Percentiles rank a stretch among this genome's conserved stretches.
Conservation (phyloP, 2,113 vertebrate genomes). For the Festucalex cinctus region DNA sequence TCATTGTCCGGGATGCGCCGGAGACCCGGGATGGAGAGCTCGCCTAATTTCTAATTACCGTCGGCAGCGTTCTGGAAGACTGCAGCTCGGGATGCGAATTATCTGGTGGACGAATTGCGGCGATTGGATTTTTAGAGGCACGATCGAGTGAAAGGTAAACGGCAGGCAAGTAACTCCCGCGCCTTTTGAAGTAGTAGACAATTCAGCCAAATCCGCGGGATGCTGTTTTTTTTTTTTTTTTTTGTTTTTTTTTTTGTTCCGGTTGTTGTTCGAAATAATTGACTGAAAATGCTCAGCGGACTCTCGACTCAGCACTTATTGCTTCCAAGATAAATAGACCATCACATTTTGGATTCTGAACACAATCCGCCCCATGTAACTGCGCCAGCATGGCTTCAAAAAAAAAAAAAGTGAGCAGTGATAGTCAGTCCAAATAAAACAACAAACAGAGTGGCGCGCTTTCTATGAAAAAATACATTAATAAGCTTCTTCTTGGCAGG, state of each 20-base stretch:
- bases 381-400: background rate
- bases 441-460: background rate
- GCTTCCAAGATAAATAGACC: conserved; percentile 27
- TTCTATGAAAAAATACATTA: background rate
- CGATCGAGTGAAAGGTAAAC: conserved; percentile 31
- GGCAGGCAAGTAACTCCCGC: conserved; percentile 14
- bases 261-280: conserved; percentile 21
- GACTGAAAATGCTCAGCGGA: conserved; percentile 35
- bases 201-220: conserved; percentile 21
- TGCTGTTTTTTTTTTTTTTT: no score
- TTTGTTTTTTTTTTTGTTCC: no score
- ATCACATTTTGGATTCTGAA: conserved; percentile 32
- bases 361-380: conserved; percentile 23
- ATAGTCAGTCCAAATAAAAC: background rate
- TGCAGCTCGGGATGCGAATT: conserved; percentile 65
- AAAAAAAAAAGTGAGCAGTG: background rate
- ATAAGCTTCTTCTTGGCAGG: background rate
- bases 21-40: conserved; percentile 58
- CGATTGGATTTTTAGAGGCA: conserved; percentile 38
- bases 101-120: conserved; percentile 51
- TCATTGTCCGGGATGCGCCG: conserved; percentile 59
- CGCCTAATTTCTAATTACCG: conserved; percentile 73
- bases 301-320: conserved; percentile 23
- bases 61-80: conserved; percentile 72
- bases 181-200: conserved; percentile 37